A percentile compares a stretch with the other conserved stretches of the same genome.
These are phyloP conservation scores for Tenualosa thibaudeaui DNA, from an alignment of 2,797 vertebrate genomes.

Conservation along the genomic window DNA sequence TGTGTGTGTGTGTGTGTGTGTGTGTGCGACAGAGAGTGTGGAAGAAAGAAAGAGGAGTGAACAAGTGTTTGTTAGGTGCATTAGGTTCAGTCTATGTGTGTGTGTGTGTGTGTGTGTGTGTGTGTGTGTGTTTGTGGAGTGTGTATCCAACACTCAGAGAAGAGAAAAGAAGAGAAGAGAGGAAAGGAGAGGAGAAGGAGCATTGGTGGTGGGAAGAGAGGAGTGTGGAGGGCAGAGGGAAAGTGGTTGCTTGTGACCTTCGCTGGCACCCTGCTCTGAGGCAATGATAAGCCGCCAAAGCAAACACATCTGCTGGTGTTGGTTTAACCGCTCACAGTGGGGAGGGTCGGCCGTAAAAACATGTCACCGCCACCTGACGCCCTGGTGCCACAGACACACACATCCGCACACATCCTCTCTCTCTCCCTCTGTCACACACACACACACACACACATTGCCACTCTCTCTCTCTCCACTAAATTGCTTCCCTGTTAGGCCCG, in stretches of 20 bases:
- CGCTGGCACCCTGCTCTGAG: constrained; percentile 42
- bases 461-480: not conserved
- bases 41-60: too few species aligned
- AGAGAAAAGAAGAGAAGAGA: not conserved
- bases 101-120: not conserved
- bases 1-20: not conserved
- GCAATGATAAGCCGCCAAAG: constrained; percentile 51
- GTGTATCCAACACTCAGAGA: not conserved
- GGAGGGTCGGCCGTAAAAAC: constrained; percentile 34
- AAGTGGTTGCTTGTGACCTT: constrained; percentile 44
- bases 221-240: constrained; percentile 29
- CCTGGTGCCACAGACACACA: constrained; percentile 13
- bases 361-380: constrained; percentile 37
- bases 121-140: not conserved
- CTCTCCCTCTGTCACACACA: not conserved
- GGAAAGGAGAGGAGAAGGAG: constrained; percentile 26
- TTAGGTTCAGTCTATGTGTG: not conserved
- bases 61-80: not conserved
- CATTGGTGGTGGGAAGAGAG: constrained; percentile 47
- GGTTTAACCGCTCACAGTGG: constrained; percentile 35
- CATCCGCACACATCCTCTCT: not conserved
- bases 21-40: not conserved
- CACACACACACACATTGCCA: not conserved
- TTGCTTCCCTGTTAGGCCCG: not conserved
- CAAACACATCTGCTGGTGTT: constrained; percentile 52